These are phyloP conservation scores for Halcyon smyrnensis DNA, from an alignment of 2,797 vertebrate genomes.

Conservation along the genomic window DNA sequence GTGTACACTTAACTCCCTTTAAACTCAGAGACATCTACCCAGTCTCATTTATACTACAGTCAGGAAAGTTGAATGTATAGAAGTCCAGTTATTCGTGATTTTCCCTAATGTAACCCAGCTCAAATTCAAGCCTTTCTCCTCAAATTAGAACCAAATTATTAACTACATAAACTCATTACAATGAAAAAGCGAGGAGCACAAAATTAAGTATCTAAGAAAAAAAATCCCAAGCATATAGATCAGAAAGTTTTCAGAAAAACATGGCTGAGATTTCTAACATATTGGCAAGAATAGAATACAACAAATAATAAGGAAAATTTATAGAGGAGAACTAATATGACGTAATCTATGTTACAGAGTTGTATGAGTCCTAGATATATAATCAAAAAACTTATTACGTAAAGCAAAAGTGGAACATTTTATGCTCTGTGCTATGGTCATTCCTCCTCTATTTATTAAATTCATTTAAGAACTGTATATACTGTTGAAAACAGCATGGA, in stretches of 20 bases:
- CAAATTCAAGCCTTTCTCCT: not conserved
- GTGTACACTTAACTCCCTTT: not conserved
- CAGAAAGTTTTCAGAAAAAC: conserved; percentile 39
- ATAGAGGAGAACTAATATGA: not conserved
- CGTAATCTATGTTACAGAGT: not conserved
- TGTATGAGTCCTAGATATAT: not conserved
- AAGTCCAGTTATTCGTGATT: not conserved
- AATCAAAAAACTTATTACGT: not conserved
- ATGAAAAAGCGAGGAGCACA: not conserved
- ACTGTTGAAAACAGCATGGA: not conserved
- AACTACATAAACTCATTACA: not conserved
- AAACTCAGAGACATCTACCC: not conserved
- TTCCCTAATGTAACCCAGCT: not conserved
- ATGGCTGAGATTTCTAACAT: not conserved
- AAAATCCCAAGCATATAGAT: not conserved
- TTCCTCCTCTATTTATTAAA: not conserved
- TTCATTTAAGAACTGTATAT: not conserved
- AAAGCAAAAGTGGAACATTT: not conserved
- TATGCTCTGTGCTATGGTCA: not conserved
- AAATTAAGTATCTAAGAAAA: not conserved
- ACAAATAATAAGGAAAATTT: not conserved
- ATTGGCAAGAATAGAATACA: not conserved
- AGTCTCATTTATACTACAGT: not conserved
- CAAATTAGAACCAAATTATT: not conserved
- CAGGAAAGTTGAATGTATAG: not conserved